A percentile compares a stretch with the other conserved stretches of the same genome.
phyloP scores from a whole-genome alignment of 1,140 invertebrate genomes.

The Drosophila punjabiensis region DNA sequence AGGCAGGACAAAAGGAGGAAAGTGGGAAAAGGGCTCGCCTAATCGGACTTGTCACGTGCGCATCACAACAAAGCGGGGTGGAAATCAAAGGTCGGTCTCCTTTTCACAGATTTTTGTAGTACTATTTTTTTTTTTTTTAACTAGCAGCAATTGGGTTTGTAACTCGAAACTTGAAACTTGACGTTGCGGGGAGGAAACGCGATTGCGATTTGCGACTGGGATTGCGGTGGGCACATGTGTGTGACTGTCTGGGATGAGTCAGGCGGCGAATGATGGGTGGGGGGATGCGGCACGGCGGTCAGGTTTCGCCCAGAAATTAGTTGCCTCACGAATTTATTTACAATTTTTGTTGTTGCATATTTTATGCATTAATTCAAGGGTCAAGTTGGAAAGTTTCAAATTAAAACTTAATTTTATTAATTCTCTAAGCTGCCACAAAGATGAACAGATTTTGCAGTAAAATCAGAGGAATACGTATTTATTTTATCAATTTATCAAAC shows the following conservation, averaged over 20 bases:
- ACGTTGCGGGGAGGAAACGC: slow-evolving; percentile 20
- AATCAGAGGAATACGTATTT: background rate
- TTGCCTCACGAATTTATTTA: background rate
- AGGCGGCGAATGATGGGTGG: background rate
- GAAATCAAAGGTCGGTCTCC: slow-evolving; percentile 13
- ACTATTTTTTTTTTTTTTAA: slow-evolving; percentile 20
- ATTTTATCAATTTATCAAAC: background rate
- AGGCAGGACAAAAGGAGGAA: background rate
- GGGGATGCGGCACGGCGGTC: slow-evolving; percentile 3
- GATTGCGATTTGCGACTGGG: background rate
- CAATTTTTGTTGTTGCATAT: no score
- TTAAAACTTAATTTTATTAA: no score
- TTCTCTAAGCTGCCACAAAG: background rate
- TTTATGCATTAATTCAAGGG: background rate
- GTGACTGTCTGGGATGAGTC: slow-evolving; percentile 22
- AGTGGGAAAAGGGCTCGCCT: slow-evolving; percentile 16
- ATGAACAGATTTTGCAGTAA: no score
- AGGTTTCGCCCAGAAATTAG: slow-evolving; percentile 21
- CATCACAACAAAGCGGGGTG: slow-evolving; percentile 66
- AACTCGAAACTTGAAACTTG: slow-evolving; percentile 47
- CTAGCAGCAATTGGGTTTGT: slow-evolving; percentile 62
- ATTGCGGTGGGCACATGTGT: slow-evolving; percentile 41
- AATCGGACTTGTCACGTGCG: slow-evolving; percentile 77
- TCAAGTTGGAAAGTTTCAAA: background rate
- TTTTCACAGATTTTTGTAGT: slow-evolving; percentile 36